Evolutionary conservation across 2,797 vertebrate species (phyloP), one percentile per base, ranked within the genome.

Genomic region (Cottoperca gobio): DNA sequence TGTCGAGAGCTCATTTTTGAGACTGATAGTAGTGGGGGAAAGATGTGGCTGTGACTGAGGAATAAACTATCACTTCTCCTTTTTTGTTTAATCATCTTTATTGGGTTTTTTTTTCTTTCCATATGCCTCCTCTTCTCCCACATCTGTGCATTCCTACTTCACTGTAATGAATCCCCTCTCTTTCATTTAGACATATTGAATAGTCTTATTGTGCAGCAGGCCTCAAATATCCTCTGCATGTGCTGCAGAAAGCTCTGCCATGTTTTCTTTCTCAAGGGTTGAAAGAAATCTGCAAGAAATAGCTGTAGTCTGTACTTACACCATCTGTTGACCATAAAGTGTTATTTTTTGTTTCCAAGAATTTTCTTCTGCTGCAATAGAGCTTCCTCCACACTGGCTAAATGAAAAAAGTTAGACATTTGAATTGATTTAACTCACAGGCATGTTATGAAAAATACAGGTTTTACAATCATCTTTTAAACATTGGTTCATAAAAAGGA

Each of bases 1-100:
- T 80, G 72, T 83, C 62, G 40, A 23, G 58, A 73, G 73, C 70
- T 72, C n/a, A 79, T 83, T 82, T 88, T 48, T 82, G 43, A 81
- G 65, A 76, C 16, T 63, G 78, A 52, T 65, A 40, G 71, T 57
- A 67, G 45, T 76, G 54, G 50, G 19, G 16, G 59, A 76, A 62
- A 69, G 10, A 81, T 66, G 42, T 52, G 8, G 42, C 60, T 40
- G 26, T 9, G 49, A 68, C 50, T 17, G 11, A 66, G 77, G 59
- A 73, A 74, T 60, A 28, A 14, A 54, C 57, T 48, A n/a, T 26
- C 45, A 54, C 39, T 58, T 65, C 21, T 40, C 17, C 6, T 21
- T 24, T 21, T 53, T 64, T 76, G 28, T n/a, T n/a, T 26, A n/a
- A 73, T 81, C 26, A 61, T 72, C 78, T 80, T 58, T 73, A 72